phyloP scores from a whole-genome alignment of 2,888 invertebrate genomes.

The Acanthosepion pharaonis region DNA sequence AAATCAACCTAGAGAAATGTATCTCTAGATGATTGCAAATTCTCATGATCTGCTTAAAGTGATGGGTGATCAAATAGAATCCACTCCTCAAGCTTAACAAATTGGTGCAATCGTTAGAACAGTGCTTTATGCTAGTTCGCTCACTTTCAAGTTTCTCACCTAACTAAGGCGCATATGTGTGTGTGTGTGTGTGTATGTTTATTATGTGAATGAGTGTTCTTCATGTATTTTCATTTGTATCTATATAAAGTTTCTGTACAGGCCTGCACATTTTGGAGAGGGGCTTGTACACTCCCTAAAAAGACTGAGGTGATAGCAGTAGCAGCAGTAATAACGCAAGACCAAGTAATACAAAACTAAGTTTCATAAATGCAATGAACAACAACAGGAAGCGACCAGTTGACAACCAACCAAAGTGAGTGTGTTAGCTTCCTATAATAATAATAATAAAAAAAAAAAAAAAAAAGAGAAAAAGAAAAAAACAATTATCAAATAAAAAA shows the following conservation, averaged over 20 bases:
- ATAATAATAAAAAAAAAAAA: too few relatives aligned
- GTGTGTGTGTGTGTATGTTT: not conserved
- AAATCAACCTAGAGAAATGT: not conserved
- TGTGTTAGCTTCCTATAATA: not conserved
- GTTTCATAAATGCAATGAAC: not conserved
- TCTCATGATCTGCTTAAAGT: slow-evolving; percentile 39
- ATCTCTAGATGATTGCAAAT: not conserved
- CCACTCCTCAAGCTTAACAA: slow-evolving; percentile 44
- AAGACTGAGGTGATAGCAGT: not conserved
- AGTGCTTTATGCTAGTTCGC: slow-evolving; percentile 42
- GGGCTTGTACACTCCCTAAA: not conserved
- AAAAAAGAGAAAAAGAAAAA: not conserved
- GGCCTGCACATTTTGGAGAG: not conserved
- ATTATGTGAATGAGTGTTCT: not conserved
- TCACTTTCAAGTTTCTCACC: not conserved
- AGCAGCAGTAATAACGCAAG: not conserved
- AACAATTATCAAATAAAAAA: not conserved
- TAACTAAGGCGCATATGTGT: not conserved
- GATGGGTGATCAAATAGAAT: not conserved
- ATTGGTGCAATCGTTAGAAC: not conserved
- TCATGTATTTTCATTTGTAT: not conserved
- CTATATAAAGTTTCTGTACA: not conserved
- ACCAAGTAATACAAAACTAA: not conserved
- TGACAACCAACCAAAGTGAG: not conserved
- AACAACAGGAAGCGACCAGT: not conserved